phyloP scores from a whole-genome alignment of 2,888 invertebrate genomes.

The Tortricodes alternella region DNA sequence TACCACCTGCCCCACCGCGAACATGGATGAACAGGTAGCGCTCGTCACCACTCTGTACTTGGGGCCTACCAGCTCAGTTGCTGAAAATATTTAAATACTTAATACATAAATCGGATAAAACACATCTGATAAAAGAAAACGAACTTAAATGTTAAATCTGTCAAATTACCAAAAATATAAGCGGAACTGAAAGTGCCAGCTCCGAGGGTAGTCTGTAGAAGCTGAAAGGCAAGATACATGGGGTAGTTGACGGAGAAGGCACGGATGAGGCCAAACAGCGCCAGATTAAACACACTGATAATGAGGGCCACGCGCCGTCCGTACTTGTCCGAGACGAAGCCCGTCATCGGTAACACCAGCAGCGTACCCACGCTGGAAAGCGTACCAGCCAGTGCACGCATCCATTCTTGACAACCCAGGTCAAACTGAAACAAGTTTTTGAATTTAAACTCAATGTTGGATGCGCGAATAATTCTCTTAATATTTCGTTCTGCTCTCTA shows the following conservation, averaged over 20 bases:
- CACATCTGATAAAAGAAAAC: background rate
- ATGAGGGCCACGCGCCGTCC: slow-evolving; percentile 79
- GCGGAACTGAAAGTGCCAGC: slow-evolving; percentile 80
- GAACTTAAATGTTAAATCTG: background rate
- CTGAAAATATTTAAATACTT: slow-evolving; percentile 58
- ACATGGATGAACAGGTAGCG: slow-evolving; percentile 86
- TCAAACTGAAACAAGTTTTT: slow-evolving; percentile 84
- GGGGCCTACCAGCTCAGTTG: slow-evolving; percentile 89
- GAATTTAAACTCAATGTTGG: too few species aligned
- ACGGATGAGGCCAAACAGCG: slow-evolving; percentile 74
- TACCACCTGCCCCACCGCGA: slow-evolving; percentile 87
- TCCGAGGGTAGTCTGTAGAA: slow-evolving; percentile 78
- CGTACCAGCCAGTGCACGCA: slow-evolving; percentile 87
- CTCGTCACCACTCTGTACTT: slow-evolving; percentile 87
- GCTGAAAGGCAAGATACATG: slow-evolving; percentile 78
- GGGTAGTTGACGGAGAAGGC: slow-evolving; percentile 81
- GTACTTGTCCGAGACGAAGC: slow-evolving; percentile 86
- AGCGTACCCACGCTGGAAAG: slow-evolving; percentile 87
- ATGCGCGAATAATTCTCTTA: too few species aligned
- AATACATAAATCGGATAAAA: background rate
- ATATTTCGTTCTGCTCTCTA: too few species aligned
- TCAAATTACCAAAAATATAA: slow-evolving; percentile 65
- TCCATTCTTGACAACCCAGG: slow-evolving; percentile 86
- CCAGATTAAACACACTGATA: slow-evolving; percentile 63
- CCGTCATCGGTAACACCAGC: slow-evolving; percentile 86